Evolutionary conservation across 2,113 vertebrate genomes (phyloP).

Genomic region (Salvelinus sp.): DNA sequence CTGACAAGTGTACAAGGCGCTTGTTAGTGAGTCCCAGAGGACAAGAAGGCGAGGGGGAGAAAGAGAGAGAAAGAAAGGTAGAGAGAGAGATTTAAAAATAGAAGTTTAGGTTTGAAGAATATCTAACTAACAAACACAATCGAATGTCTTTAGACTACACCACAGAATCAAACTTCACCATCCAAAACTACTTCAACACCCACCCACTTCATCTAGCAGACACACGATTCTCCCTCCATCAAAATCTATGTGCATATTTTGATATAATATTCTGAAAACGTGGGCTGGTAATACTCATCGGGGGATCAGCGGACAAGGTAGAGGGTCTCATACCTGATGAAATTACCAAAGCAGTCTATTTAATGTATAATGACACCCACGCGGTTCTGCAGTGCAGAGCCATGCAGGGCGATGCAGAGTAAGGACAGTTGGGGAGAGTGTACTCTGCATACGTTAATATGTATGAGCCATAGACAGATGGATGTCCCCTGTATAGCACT

Average conservation of each 20-base stretch:
- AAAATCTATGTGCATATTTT: no score
- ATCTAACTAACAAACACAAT: slow-evolving; percentile 4
- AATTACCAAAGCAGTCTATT: slow-evolving; percentile 58
- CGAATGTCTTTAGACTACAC: no score
- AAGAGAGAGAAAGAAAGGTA: neutral
- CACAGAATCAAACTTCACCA: no score
- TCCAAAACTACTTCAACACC: no score
- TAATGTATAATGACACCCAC: slow-evolving; percentile 63
- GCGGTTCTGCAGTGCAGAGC: no score
- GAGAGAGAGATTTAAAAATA: neutral
- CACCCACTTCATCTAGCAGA: no score
- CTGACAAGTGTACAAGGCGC: slow-evolving; percentile 43
- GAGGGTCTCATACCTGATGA: no score
- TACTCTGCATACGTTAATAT: slow-evolving; percentile 71
- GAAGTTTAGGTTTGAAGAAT: neutral
- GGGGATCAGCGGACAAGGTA: no score
- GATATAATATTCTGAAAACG: no score
- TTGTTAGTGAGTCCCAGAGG: slow-evolving; percentile 61
- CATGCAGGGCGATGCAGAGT: neutral
- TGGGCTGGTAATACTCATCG: no score
- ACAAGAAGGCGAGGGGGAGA: neutral
- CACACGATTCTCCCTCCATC: no score
- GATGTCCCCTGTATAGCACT: no score
- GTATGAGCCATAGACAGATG: slow-evolving; percentile 33
- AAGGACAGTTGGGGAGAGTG: slow-evolving; percentile 53